A percentile compares a stretch with the other conserved stretches of the same genome.
These are phyloP conservation scores for Drosophila neocordata DNA, from an alignment of 1,140 invertebrate species.

Conservation along the genomic window DNA sequence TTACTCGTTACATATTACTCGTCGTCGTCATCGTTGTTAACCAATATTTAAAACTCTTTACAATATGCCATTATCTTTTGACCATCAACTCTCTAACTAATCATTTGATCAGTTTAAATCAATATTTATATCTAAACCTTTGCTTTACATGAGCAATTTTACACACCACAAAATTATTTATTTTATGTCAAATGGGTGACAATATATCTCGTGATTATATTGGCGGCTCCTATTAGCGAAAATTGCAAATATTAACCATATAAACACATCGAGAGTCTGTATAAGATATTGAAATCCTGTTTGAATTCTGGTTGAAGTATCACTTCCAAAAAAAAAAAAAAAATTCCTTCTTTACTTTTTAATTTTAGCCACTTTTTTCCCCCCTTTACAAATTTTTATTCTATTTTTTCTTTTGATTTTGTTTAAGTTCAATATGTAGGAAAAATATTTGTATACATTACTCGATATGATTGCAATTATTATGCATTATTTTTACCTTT, in stretches of 20 bases:
- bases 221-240: neutral
- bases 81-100: too few relatives aligned
- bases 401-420: slow-evolving; percentile 12
- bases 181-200: neutral
- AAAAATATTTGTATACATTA: slow-evolving; percentile 79
- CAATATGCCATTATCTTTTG: neutral
- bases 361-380: neutral
- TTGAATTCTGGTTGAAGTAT: slow-evolving; percentile 1
- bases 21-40: neutral
- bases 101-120: neutral
- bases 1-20: neutral
- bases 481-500: slow-evolving; percentile 90
- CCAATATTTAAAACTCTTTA: slow-evolving; percentile 3
- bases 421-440: slow-evolving; percentile 64
- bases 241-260: neutral
- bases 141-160: neutral
- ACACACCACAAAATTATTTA: neutral
- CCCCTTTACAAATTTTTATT: neutral
- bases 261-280: neutral
- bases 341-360: neutral
- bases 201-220: neutral
- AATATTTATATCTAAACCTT: neutral
- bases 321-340: neutral
- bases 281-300: neutral
- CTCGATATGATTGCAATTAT: slow-evolving; percentile 70